Evolutionary conservation across 2,888 invertebrate species (phyloP), one percentile per base, ranked within the genome.

Genomic region (Furcula furcula): DNA sequence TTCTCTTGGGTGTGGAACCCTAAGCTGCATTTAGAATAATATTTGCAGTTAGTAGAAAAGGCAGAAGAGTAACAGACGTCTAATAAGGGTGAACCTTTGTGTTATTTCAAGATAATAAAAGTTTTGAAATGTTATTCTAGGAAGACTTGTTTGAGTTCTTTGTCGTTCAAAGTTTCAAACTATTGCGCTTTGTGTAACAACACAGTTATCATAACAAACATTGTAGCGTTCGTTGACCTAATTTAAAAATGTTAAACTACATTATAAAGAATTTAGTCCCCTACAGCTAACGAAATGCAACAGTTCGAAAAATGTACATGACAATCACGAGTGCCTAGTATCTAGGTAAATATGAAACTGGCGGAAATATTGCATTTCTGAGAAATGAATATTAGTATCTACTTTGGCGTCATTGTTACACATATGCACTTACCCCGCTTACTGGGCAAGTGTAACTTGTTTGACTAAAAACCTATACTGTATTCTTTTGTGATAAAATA

Each of bases 131-230:
- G 49, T 46, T 57, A 59, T 82, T 78, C 81, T 69, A 55, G 60
- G 82, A 82, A 83, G 44, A 55, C 55, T 45, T 67, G 60, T 76
- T 68, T 62, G 65, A 56, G 44, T 45, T 60, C 72, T 62, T 76
- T 79, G 72, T 79, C 48, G 41, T 33, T 55, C 40, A 43, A n/a
- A n/a, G n/a, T n/a, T n/a, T n/a, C n/a, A n/a, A 47, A 47, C 50
- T 49, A 49, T 34, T 38, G 37, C 46, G 47, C 53, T 45, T 41
- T n/a, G n/a, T n/a, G 41, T 48, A 55, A 50, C 40, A 7, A 23
- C 23, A 23, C 15, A n/a, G 7, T 27, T 27, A 27, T 27, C 15
- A 27, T 58, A 57, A 54, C 47, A 61, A 41, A 49, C 56, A 54
- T 40, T 50, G 34, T 36, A 40, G 34, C 34, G 52, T 40, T 61